These are phyloP conservation scores for Diaperis boleti DNA, from an alignment of 2,888 invertebrate genomes.

Conservation along the genomic window DNA sequence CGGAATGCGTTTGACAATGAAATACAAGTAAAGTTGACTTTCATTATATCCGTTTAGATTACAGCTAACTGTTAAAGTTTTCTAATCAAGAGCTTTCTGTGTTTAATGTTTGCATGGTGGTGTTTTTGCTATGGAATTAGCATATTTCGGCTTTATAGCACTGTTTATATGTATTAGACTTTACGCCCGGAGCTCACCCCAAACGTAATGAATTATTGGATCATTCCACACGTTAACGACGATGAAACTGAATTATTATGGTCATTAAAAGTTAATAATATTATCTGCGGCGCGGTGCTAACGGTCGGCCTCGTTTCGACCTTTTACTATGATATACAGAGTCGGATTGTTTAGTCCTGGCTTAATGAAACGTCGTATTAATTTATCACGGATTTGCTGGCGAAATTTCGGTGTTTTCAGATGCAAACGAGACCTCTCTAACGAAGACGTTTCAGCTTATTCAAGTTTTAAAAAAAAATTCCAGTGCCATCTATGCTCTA, in stretches of 20 bases:
- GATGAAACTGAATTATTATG: conserved; percentile 44
- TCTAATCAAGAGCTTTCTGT: conserved; percentile 42
- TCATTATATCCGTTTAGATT: conserved; percentile 43
- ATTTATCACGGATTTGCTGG: conserved; percentile 14
- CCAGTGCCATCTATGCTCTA: too few relatives aligned
- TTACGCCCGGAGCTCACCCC: conserved; percentile 31
- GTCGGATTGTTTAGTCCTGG: background rate
- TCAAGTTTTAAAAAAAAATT: too few relatives aligned
- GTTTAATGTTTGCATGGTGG: conserved; percentile 40
- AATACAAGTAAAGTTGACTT: conserved; percentile 39
- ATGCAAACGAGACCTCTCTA: too few relatives aligned
- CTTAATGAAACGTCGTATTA: conserved; percentile 20
- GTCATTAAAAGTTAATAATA: conserved; percentile 46
- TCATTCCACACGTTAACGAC: conserved; percentile 40
- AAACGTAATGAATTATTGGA: conserved; percentile 40
- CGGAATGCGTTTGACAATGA: conserved; percentile 35
- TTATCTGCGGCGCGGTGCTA: conserved; percentile 40
- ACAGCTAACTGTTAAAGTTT: conserved; percentile 44
- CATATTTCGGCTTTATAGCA: conserved; percentile 42
- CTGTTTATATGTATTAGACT: conserved; percentile 42
- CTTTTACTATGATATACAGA: conserved; percentile 33
- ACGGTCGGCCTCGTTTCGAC: conserved; percentile 27
- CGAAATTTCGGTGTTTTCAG: too few relatives aligned
- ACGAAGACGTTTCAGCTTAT: too few relatives aligned
- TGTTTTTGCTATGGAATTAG: conserved; percentile 40